Percentiles rank a stretch among this genome's conserved stretches.
These are phyloP conservation scores for Paramormyrops hopkinsi DNA, from an alignment of 2,797 vertebrate genomes.

Conservation along the genomic window DNA sequence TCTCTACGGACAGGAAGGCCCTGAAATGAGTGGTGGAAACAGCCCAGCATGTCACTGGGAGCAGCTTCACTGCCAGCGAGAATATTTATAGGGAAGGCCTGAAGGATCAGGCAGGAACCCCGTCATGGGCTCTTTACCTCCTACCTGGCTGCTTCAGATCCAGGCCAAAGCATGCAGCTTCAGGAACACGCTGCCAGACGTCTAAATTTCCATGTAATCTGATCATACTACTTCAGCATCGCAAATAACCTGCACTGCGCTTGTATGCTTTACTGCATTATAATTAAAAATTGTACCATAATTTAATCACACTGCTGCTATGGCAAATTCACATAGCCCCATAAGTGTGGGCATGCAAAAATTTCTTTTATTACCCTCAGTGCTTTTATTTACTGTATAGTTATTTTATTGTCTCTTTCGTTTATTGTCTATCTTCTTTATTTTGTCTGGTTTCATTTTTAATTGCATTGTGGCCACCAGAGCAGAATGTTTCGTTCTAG, in stretches of 20 bases:
- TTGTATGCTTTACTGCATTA: neutral
- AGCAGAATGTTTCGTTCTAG: neutral
- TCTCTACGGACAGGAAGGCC: neutral
- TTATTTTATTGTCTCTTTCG: neutral
- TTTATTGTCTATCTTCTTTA: neutral
- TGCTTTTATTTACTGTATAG: neutral
- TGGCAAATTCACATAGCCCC: neutral
- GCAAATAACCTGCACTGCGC: neutral
- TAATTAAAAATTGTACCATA: neutral
- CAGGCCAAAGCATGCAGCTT: neutral
- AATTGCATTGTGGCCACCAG: neutral
- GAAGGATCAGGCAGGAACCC: neutral
- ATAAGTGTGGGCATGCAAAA: neutral
- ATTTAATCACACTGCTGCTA: constrained; percentile 1
- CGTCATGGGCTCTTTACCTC: neutral
- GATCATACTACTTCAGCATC: neutral
- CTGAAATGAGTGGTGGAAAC: neutral
- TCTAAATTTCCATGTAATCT: neutral
- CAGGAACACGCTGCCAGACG: neutral
- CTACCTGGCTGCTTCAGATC: neutral
- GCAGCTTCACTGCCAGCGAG: neutral
- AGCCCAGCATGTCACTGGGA: neutral
- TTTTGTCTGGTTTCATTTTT: neutral
- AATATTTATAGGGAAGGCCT: neutral
- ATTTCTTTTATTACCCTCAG: neutral